Evolutionary conservation across 2,797 vertebrate genomes (phyloP), one percentile per base, ranked within the genome.

Genomic region (Cygnus olor): DNA sequence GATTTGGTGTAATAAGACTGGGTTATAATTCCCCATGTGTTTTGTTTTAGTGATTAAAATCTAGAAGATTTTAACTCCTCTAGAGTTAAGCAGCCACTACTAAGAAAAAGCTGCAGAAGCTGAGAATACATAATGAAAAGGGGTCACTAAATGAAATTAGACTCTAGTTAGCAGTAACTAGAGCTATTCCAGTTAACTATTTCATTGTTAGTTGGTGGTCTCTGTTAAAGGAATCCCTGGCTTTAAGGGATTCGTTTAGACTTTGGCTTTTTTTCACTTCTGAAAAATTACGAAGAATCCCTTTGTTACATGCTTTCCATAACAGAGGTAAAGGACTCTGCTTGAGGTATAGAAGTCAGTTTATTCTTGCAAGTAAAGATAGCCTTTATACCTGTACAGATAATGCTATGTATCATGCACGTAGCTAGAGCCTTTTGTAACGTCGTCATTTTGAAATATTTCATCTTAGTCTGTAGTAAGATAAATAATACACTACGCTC

Each of bases 21-120:
- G 0, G 0, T 38, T 80, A 54, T 45, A 91, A 79, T 61, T 51
- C 20, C 25, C 28, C 21, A 7, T 7, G 6, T 32, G 42, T 25
- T 91, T 77, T 90, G 24, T 51, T 93, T 70, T 15, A 66, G 28
- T 40, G 69, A 73, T 70, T 83, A 80, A 88, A 36, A 58, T 51
- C 5, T 2, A 63, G 58, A 74, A 80, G 30, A 88, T 12, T 12
- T 70, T 44, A 54, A 58, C 64, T 92, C 72, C 40, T 74, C 74
- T 68, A 47, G 32, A 70, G 20, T 49, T 30, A 54, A 34, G 36
- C 25, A 80, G 40, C 27, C 69, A 44, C n/a, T 85, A 69, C 82
- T 36, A 93, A 16, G 6, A 94, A 85, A 69, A 12, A 40, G 20
- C 60, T 42, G 49, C 1, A 54, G 32, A 88, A 80, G 45, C 5